Percentiles rank a stretch among this genome's conserved stretches.
phyloP scores from a whole-genome alignment of 2,888 invertebrate genomes.

The Dendrolimus pini region DNA sequence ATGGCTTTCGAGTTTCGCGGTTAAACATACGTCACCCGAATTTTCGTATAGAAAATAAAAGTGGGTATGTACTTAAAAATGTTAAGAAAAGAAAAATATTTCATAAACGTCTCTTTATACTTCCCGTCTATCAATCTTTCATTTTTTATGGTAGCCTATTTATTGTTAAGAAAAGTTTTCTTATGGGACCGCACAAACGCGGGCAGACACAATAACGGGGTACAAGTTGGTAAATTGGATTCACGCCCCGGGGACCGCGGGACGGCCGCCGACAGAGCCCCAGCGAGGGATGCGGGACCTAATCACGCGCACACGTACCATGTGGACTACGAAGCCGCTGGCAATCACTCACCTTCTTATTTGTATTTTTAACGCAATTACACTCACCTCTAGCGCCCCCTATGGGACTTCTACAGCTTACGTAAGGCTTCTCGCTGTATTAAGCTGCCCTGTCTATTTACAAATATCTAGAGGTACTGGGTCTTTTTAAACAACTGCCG shows the following conservation, averaged over 20 bases:
- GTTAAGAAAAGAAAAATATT: neutral
- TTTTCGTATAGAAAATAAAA: too few species aligned
- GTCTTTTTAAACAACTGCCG: too few species aligned
- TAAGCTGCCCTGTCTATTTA: too few species aligned
- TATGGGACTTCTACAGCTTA: too few species aligned
- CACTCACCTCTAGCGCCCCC: too few species aligned
- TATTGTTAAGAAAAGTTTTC: constrained; percentile 41
- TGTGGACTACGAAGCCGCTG: too few species aligned
- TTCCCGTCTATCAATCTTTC: constrained; percentile 5
- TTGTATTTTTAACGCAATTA: too few species aligned
- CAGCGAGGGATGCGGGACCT: constrained; percentile 26
- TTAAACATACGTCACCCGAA: too few species aligned
- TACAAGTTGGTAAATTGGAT: constrained; percentile 67
- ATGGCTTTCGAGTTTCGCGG: too few species aligned
- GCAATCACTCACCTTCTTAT: too few species aligned
- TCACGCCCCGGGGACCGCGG: constrained; percentile 44
- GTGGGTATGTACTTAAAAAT: neutral
- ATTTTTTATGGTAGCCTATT: constrained; percentile 24
- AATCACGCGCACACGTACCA: constrained; percentile 19
- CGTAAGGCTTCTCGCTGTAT: too few species aligned
- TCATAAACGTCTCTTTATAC: neutral
- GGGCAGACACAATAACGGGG: constrained; percentile 51
- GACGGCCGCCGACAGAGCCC: constrained; percentile 24
- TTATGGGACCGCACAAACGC: constrained; percentile 35
- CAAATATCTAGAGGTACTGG: too few species aligned